Evolutionary conservation across 2,888 invertebrate genomes (phyloP).

Genomic region (Dryococelus australis): DNA sequence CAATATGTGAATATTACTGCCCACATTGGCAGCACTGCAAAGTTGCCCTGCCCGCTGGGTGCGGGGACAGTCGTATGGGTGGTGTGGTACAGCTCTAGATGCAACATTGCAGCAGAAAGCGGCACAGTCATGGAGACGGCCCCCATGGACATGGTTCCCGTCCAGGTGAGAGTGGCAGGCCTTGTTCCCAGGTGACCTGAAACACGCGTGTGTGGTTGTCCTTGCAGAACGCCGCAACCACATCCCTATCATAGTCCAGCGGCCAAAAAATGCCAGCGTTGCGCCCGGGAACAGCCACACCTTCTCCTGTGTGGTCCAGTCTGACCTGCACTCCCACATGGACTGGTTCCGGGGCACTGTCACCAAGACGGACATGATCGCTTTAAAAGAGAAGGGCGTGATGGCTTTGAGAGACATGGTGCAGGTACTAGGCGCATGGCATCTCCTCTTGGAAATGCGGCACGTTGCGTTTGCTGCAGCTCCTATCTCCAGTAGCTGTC

Average conservation of each 20-base stretch:
- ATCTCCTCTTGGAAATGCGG: background rate
- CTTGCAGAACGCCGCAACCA: conserved; percentile 83
- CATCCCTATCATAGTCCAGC: conserved; percentile 80
- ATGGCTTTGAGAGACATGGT: conserved; percentile 47
- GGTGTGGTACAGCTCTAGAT: background rate
- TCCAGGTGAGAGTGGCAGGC: background rate
- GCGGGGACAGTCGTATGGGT: background rate
- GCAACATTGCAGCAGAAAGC: too few relatives aligned
- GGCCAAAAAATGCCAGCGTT: conserved; percentile 79
- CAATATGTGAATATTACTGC: background rate
- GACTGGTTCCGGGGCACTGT: conserved; percentile 72
- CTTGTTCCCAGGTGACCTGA: background rate
- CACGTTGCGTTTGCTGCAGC: background rate
- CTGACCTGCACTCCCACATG: conserved; percentile 84
- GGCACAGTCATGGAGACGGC: background rate
- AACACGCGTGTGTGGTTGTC: background rate
- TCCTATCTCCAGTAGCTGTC: background rate
- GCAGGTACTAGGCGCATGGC: conserved; percentile 49
- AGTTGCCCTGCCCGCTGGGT: background rate
- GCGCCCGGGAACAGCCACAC: conserved; percentile 73
- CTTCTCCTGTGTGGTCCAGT: conserved; percentile 82
- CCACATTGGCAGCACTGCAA: background rate
- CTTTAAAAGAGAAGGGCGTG: conserved; percentile 54
- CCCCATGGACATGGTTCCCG: background rate
- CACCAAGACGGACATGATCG: conserved; percentile 54